Evolutionary conservation across 2,888 invertebrate species (phyloP), one percentile per base, ranked within the genome.

Genomic region (Heteromurus nitidus): DNA sequence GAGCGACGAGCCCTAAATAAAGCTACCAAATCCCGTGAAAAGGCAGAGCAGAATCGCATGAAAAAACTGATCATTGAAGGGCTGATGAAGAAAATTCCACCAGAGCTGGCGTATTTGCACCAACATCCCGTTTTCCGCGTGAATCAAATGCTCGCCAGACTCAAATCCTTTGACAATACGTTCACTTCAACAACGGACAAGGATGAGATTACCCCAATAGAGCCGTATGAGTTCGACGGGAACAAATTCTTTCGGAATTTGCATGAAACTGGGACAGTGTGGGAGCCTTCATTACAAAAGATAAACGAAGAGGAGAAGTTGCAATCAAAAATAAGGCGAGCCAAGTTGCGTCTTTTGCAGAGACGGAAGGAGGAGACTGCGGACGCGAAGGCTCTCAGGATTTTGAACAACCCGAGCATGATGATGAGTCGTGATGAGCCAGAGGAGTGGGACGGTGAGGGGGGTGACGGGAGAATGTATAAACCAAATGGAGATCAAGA

Each of bases 181-280:
- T 13, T 64, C 1, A 13, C 11, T 3, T 13, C 24, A 31, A 31
- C 26, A n/a, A 36, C 30, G 3, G 44, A 28, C 7, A 22, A 50
- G 18, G 74, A 72, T 3, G 62, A 79, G n/a, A 74, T 84, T 26
- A 72, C 72, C 0, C 79, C 81, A 1, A 68, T 85, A 2, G 84
- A 85, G 58, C 85, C 85, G 0, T 85, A 69, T 58, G 84, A 85
- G 44, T 82, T 36, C 31, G 76, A 85, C 18, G 82, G 82, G 18
- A 76, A 80, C 22, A 18, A 73, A 42, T 85, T 81, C 58, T 85
- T 85, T 58, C 72, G 53, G 7, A 55, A 81, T 53, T 60, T 85
- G 42, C 85, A 85, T 47, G 50, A 76, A 3, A 50, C 50, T 0
- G 82, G 82, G 13, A 62, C 22, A 0, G 11, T 72, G 7, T 85